Evolutionary conservation across 2,113 vertebrate species (phyloP).

Genomic region (Telmatochromis sp.): DNA sequence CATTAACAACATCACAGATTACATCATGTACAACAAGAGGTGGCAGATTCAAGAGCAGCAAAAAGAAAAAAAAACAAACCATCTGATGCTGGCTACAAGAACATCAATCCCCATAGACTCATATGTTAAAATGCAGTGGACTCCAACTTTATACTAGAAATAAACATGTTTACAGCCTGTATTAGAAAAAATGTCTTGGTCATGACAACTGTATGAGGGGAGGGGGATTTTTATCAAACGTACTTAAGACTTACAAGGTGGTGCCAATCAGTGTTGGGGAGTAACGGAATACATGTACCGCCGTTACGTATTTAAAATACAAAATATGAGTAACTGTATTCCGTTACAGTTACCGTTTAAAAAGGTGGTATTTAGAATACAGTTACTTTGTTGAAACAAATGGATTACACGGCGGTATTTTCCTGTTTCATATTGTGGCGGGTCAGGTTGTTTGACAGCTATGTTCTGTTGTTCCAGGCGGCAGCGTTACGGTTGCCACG

Average conservation of each 20-base stretch:
- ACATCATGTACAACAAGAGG: background rate
- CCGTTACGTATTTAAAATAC: fast-evolving
- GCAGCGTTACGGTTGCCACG: too few species aligned
- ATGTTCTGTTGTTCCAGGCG: too few species aligned
- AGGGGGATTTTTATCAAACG: background rate
- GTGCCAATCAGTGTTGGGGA: background rate
- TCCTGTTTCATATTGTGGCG: too few species aligned
- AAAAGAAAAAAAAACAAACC: background rate
- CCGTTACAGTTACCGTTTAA: fast-evolving
- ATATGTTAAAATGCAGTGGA: background rate
- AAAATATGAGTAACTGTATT: background rate
- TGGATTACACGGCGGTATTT: too few species aligned
- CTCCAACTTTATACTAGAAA: background rate
- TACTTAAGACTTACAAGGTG: background rate
- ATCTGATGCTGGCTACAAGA: background rate
- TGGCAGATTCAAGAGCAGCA: background rate
- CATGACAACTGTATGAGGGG: background rate
- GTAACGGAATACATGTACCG: background rate
- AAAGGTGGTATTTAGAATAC: background rate
- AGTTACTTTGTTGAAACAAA: background rate
- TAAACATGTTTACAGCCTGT: background rate
- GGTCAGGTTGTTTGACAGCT: too few species aligned
- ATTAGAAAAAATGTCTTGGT: background rate
- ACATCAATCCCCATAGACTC: background rate
- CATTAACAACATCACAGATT: background rate